A percentile compares a stretch with the other conserved stretches of the same genome.
These are phyloP conservation scores for Lamellibrachia luymesi DNA, from an alignment of 1,140 invertebrate genomes.

Conservation along the genomic window DNA sequence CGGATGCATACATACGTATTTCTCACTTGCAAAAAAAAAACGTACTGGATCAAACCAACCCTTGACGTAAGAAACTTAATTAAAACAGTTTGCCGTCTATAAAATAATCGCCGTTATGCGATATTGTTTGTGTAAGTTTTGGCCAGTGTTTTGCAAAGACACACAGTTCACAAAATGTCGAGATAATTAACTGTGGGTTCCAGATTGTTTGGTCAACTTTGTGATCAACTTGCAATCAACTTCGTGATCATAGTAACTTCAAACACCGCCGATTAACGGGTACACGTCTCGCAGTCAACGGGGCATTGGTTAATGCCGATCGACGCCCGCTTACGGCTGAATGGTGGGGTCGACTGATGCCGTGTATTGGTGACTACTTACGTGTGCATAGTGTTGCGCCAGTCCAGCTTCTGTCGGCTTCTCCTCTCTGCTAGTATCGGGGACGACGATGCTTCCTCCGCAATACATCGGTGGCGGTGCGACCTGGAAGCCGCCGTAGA, in stretches of 20 bases:
- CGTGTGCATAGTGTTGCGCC: background rate
- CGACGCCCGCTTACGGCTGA: background rate
- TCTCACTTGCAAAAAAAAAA: too few relatives aligned
- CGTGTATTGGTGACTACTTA: background rate
- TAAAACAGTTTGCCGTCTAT: too few relatives aligned
- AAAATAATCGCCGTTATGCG: too few relatives aligned
- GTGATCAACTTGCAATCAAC: too few relatives aligned
- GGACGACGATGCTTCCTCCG: background rate
- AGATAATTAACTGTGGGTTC: too few relatives aligned
- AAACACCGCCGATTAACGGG: background rate
- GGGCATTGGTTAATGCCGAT: background rate
- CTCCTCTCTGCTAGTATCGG: background rate
- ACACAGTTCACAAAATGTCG: too few relatives aligned
- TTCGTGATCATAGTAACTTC: background rate
- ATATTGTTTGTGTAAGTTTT: too few relatives aligned
- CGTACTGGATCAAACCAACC: too few relatives aligned
- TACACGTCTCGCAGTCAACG: background rate
- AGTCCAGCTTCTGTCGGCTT: background rate
- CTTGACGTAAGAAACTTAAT: too few relatives aligned
- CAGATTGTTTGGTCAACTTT: too few relatives aligned
- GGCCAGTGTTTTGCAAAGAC: too few relatives aligned
- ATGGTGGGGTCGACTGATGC: background rate
- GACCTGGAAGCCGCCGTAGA: background rate
- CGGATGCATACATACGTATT: background rate
- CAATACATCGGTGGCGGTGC: background rate